Evolutionary conservation across 2,797 vertebrate species (phyloP).

Genomic region (Petrocephalus schoutedeni): DNA sequence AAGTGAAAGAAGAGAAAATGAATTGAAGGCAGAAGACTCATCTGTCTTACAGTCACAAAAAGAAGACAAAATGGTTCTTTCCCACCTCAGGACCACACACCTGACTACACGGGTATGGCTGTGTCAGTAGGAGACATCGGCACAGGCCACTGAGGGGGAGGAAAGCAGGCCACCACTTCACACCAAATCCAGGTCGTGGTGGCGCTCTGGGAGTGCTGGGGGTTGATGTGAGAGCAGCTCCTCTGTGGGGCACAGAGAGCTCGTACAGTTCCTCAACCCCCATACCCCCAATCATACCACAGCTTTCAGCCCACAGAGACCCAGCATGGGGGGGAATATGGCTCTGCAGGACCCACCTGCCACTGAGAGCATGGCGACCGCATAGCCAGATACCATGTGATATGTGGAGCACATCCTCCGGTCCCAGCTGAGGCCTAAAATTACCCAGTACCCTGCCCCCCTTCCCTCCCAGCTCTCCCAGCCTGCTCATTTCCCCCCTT

Average conservation of each 20-base stretch:
- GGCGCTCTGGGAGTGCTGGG: neutral
- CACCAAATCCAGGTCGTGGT: constrained; percentile 22
- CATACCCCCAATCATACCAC: neutral
- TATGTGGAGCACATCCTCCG: neutral
- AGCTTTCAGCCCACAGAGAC: neutral
- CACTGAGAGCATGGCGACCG: constrained; percentile 7
- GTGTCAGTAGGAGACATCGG: neutral
- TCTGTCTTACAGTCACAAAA: constrained; percentile 14
- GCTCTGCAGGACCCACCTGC: neutral
- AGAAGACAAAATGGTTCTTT: constrained; percentile 17
- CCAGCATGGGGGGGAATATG: neutral
- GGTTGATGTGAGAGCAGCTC: neutral
- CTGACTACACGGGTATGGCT: neutral
- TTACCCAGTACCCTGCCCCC: neutral
- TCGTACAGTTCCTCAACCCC: neutral
- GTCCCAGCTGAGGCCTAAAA: constrained; percentile 19
- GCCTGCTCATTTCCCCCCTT: neutral
- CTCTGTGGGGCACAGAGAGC: constrained; percentile 5
- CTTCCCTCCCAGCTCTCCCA: neutral
- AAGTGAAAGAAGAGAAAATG: neutral
- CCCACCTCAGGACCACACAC: neutral
- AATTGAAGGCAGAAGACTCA: neutral
- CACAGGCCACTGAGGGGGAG: neutral
- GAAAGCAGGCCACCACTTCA: neutral
- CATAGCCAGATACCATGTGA: neutral